Evolutionary conservation across 2,797 vertebrate species (phyloP).

Genomic region (Pangasius macronema): DNA sequence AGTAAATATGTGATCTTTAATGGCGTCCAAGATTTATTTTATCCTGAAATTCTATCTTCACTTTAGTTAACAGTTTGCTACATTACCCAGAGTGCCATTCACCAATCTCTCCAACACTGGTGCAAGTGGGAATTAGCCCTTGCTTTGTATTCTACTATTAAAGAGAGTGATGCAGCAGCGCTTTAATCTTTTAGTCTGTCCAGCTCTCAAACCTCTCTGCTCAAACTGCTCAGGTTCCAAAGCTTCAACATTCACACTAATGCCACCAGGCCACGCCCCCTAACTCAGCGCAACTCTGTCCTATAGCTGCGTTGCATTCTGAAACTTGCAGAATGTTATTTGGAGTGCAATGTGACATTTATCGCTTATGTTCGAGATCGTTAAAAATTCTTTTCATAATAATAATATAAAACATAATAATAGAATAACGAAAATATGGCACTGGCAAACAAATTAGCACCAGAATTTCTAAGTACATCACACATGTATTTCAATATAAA

Average conservation of each 20-base stretch:
- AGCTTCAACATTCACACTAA: background rate
- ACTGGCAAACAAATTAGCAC: background rate
- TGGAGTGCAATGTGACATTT: background rate
- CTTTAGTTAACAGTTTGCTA: background rate
- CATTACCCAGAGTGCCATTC: background rate
- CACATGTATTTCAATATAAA: background rate
- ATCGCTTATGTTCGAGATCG: background rate
- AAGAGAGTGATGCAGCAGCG: background rate
- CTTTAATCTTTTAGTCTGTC: background rate
- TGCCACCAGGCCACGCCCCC: background rate
- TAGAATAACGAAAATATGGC: background rate
- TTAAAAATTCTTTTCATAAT: background rate
- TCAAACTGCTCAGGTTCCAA: background rate
- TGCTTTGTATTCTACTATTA: background rate
- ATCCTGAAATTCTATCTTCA: background rate
- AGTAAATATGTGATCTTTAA: background rate
- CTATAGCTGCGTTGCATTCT: background rate
- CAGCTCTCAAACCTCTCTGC: background rate
- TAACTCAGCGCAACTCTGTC: background rate
- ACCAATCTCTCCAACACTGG: background rate
- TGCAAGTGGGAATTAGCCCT: background rate
- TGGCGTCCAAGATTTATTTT: background rate
- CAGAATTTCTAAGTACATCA: background rate
- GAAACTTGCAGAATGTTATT: background rate
- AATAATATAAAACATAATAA: background rate